Evolutionary conservation across 2,888 invertebrate genomes (phyloP), one percentile per base, ranked within the genome.

Genomic region (Rotaria macrura): DNA sequence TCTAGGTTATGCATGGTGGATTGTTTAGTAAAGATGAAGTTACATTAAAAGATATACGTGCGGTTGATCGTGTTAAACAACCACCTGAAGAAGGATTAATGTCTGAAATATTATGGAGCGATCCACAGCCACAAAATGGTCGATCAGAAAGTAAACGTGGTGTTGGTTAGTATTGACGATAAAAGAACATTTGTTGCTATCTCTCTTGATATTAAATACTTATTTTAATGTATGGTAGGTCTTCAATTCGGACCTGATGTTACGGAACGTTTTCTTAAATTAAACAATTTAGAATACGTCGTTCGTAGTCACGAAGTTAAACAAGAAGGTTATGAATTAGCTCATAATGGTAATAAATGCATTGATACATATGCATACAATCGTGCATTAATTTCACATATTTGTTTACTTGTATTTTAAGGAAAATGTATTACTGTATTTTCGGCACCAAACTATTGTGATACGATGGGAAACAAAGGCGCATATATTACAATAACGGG

Each of bases 361-460:
- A 52, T 52, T 20, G 17, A 52, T 52, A 12, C 17, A 49, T 43
- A 43, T 43, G 43, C 5, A 7, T 47, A 47, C 10, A 47, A 6
- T 14, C 9, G 47, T 47, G 43, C 9, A 25, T n/a, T n/a, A n/a
- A 10, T 6, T 55, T 0, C 2, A 9, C 29, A n/a, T 55, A n/a
- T 17, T 65, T 65, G 17, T 65, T 0, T 34, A 65, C n/a, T n/a
- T n/a, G n/a, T n/a, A n/a, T n/a, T 65, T 65, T 34, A 17, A 65
- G 65, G 65, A 34, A 95, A 95, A 90, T 98, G 98, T 91, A 95
- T 98, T 90, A 99, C 99, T 23, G 97, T 99, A 84, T 99, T 99
- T 93, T 97, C 97, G 1, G 99, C 99, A 88, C 99, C 99, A 88
- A 99, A 99, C 91, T 99, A 99, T 93, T 99, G 97, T 93, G 97